Base-by-base conservation (phyloP, 2,797 vertebrate species). In the Siniperca undulata region DNA sequence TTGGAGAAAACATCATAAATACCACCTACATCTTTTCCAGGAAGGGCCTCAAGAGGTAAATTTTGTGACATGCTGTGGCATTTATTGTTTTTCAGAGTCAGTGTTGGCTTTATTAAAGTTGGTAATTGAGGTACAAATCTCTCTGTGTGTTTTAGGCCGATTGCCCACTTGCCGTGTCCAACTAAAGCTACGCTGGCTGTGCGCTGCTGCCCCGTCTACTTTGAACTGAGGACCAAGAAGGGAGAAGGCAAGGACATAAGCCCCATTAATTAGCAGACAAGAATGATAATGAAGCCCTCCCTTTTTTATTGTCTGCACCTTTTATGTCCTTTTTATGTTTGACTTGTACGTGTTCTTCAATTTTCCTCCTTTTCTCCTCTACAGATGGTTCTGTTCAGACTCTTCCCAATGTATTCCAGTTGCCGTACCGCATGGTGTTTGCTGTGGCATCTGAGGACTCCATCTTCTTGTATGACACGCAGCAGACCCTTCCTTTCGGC, bases 401-500 rank as follows among this genome's bases (percentile, higher is more conserved):
- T 8, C 89, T 96, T 53, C 93, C 94, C 14, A 96, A 95, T 77
- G 82, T 97, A 0, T 95, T 97, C 74, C 93, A 93, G 86, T 87
- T 99, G 85, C 97, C 98, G 0, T 99, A 99, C 90, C 97, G 98
- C 0, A 85, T 99, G 95, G 96, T 99, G 84, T 99, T 99, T 48
- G 98, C 99, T 0, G 97, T 99, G 89, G 98, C 98, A 9, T 98
- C 98, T 0, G 99, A 99, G 87, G 98, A 99, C 92, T 97, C 98
- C 0, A 94, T 99, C 88, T 95, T 97, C 44, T 91, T 99, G 59
- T 99, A 99, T 30, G 99, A 99, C 83, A 99, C 98, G 0, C 97
- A 99, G 89, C 99, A 99, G 93, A 93, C 93, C 0, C 95, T 97
- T 84, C 99, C 99, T 0, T 99, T 99, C 9, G 98, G 97, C 85